A percentile compares a stretch with the other conserved stretches of the same genome.
Evolutionary conservation across 2,113 vertebrate species (phyloP).

Genomic region (Cyrtonyx montezumae): DNA sequence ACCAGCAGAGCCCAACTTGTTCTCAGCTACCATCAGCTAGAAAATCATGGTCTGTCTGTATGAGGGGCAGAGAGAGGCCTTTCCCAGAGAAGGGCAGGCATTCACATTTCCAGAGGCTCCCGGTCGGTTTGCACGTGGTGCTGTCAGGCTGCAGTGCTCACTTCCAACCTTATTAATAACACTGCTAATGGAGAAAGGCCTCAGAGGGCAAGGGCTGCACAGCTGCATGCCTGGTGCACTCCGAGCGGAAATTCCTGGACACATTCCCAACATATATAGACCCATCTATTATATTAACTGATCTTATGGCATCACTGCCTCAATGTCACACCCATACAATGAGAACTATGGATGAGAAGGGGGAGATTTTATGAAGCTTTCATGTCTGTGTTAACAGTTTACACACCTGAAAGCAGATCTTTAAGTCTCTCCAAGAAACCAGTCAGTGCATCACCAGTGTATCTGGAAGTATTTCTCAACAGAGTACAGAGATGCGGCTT

Average conservation of each 20-base stretch:
- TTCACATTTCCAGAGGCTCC: background rate
- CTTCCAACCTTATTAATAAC: slow-evolving; percentile 20
- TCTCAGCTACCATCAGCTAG: background rate
- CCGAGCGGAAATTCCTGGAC: background rate
- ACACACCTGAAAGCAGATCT: background rate
- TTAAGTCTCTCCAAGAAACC: background rate
- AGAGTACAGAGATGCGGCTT: background rate
- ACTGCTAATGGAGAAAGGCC: background rate
- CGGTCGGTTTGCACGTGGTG: background rate
- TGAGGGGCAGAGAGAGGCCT: background rate
- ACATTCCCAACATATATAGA: background rate
- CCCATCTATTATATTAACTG: background rate
- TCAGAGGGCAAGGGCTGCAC: background rate
- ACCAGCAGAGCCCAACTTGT: background rate
- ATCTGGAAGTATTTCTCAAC: background rate
- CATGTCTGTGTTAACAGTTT: background rate
- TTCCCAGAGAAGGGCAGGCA: background rate
- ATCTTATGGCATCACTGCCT: background rate
- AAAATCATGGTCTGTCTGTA: background rate
- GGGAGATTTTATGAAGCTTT: background rate
- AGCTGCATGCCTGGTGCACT: background rate
- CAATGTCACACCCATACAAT: background rate
- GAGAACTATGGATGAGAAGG: background rate
- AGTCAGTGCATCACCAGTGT: background rate
- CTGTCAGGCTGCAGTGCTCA: background rate